A percentile compares a stretch with the other conserved stretches of the same genome.
phyloP scores from a whole-genome alignment of 2,113 vertebrate species.

The Mugil cephalus region DNA sequence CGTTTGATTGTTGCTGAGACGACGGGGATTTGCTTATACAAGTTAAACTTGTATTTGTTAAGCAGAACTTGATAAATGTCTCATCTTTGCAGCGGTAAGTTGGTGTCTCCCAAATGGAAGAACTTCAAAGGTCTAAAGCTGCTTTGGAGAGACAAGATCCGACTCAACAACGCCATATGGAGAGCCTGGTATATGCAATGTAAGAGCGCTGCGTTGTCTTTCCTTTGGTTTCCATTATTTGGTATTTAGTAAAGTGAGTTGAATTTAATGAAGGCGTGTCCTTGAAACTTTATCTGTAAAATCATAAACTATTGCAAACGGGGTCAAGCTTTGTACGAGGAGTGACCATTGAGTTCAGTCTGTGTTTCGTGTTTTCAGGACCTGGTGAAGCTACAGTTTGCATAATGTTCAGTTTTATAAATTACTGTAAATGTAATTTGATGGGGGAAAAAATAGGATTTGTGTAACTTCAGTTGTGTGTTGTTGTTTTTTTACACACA shows the following conservation, averaged over 20 bases:
- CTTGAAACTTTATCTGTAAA: no score
- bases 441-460: not conserved
- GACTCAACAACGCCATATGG: slow-evolving; percentile 99
- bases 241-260: not conserved
- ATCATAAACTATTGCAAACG: not conserved
- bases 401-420: not conserved
- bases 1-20: not conserved
- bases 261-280: no score
- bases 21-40: not conserved
- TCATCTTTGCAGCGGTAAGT: slow-evolving; percentile 89
- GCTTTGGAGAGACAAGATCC: slow-evolving; percentile 99
- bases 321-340: slow-evolving; percentile 16
- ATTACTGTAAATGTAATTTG: not conserved
- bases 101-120: slow-evolving; percentile 99
- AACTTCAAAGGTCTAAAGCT: slow-evolving; percentile 98
- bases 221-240: not conserved
- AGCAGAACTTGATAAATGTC: not conserved
- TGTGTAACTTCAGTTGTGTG: not conserved
- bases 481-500: slow-evolving; percentile 63
- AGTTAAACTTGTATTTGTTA: not conserved
- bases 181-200: slow-evolving; percentile 99
- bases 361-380: no score
- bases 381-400: not conserved
- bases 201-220: slow-evolving; percentile 78
- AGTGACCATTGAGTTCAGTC: no score